Conservation (phyloP, 2,888 invertebrate genomes). For the Bhutanitis thaidina region DNA sequence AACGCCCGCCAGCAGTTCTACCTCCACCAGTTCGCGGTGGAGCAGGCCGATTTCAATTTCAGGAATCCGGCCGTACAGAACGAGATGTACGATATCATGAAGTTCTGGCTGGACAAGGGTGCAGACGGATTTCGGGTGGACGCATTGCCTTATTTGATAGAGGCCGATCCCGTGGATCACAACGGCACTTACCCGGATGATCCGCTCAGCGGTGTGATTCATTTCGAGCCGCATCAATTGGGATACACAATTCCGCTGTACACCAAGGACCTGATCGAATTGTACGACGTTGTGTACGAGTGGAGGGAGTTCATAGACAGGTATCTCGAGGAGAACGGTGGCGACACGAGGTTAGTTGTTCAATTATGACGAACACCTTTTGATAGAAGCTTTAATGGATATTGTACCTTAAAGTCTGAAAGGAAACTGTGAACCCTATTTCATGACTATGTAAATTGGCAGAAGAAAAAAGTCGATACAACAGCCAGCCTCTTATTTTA, state of each 20-base stretch:
- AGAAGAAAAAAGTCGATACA: too few relatives aligned
- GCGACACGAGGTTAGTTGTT: conserved; percentile 58
- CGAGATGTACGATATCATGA: conserved; percentile 80
- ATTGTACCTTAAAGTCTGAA: too few relatives aligned
- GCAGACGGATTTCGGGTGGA: conserved; percentile 88
- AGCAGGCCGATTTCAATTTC: conserved; percentile 85
- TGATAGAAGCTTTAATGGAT: too few relatives aligned
- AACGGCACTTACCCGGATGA: conserved; percentile 70
- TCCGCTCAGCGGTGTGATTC: conserved; percentile 60
- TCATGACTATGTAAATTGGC: too few relatives aligned
- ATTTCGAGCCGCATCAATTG: conserved; percentile 71
- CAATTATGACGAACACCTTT: too few relatives aligned
- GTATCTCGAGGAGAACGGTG: conserved; percentile 55
- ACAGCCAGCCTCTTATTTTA: too few relatives aligned
- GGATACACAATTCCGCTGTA: conserved; percentile 80
- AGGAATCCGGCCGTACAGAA: conserved; percentile 76
- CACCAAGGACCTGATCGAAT: conserved; percentile 80
- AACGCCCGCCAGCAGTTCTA: conserved; percentile 82
- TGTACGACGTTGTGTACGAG: conserved; percentile 76
- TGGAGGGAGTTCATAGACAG: conserved; percentile 80
- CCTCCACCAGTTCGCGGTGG: conserved; percentile 82
- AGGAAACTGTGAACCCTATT: too few relatives aligned
- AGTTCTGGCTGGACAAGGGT: conserved; percentile 87
- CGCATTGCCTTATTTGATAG: conserved; percentile 80
- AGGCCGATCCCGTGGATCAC: conserved; percentile 64